Base-by-base conservation (phyloP, 2,113 vertebrate genomes). In the Chaetura pelagica region DNA sequence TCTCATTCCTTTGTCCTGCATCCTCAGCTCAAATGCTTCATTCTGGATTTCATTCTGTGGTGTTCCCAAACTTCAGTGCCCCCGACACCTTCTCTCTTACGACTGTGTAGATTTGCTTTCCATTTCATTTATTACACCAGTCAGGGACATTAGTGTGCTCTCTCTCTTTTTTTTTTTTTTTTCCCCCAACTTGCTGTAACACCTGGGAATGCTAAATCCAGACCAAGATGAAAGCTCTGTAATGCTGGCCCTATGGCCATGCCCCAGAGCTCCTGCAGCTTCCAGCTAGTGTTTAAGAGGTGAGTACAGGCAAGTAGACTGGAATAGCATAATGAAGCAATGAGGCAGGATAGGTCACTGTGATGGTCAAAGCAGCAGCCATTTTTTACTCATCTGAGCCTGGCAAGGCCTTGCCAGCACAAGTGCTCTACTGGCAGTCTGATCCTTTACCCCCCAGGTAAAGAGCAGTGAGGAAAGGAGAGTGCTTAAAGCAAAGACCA, bases 61-160 rank as follows among this genome's bases (percentile, higher is more conserved):
- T 42, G 5, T 79, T 84, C 66, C 46, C 73, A 6, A 82, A 44
- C 20, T 42, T 87, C 24, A 3, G 16, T 1, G 0, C 40, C 27
- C 52, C 40, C 29, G 73, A 42, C 38, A 44, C 42, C 32, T 68
- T 55, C 27, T 79, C 54, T 66, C 34, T 74, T 22, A 38, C 23
- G 16, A 58, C 15, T 13, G 17, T 20, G 17, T 19, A 42, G 23
- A 29, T 83, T 64, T 80, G 62, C n/a, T 80, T 88, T 90, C 20
- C 5, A 4, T 69, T 57, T 61, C 10, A n/a, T 54, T 54, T 44
- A 22, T 67, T 72, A 55, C 24, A 34, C 19, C 10, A 51, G 2
- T 32, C 10, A 9, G 5, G 35, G 35, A 14, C 15, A 13, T 59
- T 15, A 35, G 5, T 2, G 5, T 4, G 3, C 5, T 40, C 15